phyloP scores from a whole-genome alignment of 2,113 vertebrate species.

The Desmodus rotundus region DNA sequence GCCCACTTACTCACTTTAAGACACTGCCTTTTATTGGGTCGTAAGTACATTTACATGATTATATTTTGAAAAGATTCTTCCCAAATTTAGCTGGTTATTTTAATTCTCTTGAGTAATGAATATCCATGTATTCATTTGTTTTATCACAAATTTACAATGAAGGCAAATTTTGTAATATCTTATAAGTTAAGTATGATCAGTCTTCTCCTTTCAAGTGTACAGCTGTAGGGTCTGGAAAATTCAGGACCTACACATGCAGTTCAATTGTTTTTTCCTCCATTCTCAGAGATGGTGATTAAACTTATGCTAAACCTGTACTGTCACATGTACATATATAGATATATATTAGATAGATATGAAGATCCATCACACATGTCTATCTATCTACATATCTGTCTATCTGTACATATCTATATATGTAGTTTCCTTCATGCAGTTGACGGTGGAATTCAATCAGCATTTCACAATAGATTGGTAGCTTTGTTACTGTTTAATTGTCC shows the following conservation, averaged over 20 bases:
- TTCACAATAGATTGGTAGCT: constrained; percentile 36
- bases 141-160: neutral
- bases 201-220: neutral
- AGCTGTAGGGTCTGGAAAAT: neutral
- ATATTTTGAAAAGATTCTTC: neutral
- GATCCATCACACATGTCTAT: too few relatives aligned
- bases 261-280: neutral
- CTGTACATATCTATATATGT: too few relatives aligned
- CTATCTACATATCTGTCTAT: too few relatives aligned
- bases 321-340: rapidly evolving
- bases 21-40: neutral
- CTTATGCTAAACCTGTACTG: neutral
- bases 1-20: neutral
- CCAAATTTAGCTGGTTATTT: neutral
- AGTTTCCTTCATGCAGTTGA: neutral
- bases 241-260: neutral
- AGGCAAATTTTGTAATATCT: constrained; percentile 30
- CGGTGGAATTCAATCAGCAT: neutral
- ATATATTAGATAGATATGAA: too few relatives aligned
- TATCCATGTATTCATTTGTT: neutral
- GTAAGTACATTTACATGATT: neutral
- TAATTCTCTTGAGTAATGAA: neutral
- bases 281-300: neutral
- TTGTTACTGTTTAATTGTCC: neutral
- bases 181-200: neutral